phyloP scores from a whole-genome alignment of 2,888 invertebrate genomes.

The Halocaridina rubra region DNA sequence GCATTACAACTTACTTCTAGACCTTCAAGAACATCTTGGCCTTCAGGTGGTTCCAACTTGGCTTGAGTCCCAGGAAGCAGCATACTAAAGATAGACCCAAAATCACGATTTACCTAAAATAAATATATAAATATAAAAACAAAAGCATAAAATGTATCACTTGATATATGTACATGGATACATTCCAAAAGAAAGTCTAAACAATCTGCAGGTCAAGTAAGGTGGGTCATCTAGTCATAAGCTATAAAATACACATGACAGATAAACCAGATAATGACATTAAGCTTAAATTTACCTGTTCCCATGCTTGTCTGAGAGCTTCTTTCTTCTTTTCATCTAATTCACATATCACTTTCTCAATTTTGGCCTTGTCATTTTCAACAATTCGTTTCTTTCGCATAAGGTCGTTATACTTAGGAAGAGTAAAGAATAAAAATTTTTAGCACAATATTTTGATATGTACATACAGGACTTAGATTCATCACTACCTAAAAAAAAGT shows the following conservation, averaged over 20 bases:
- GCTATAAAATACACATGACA: no score
- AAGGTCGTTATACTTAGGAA: slow-evolving; percentile 76
- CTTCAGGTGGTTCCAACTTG: slow-evolving; percentile 82
- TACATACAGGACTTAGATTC: no score
- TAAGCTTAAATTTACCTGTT: slow-evolving; percentile 70
- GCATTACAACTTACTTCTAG: slow-evolving; percentile 79
- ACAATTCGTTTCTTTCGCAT: slow-evolving; percentile 79
- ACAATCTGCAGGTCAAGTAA: no score
- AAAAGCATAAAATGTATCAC: no score
- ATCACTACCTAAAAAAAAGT: no score
- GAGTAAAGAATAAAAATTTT: no score
- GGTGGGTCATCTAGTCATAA: no score
- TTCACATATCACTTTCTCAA: slow-evolving; percentile 83
- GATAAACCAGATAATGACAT: no score
- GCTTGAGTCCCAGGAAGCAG: slow-evolving; percentile 92
- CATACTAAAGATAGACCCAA: slow-evolving; percentile 92
- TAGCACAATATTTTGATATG: no score
- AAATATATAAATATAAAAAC: no score
- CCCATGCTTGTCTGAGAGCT: slow-evolving; percentile 84
- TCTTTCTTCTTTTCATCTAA: slow-evolving; percentile 91
- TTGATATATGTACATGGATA: no score
- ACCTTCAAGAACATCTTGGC: slow-evolving; percentile 82
- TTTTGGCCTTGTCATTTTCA: slow-evolving; percentile 79
- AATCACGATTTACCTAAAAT: slow-evolving; percentile 84
- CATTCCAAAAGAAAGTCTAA: no score